Evolutionary conservation across 2,113 vertebrate species (phyloP).

Genomic region (Notarius quadriscutis): DNA sequence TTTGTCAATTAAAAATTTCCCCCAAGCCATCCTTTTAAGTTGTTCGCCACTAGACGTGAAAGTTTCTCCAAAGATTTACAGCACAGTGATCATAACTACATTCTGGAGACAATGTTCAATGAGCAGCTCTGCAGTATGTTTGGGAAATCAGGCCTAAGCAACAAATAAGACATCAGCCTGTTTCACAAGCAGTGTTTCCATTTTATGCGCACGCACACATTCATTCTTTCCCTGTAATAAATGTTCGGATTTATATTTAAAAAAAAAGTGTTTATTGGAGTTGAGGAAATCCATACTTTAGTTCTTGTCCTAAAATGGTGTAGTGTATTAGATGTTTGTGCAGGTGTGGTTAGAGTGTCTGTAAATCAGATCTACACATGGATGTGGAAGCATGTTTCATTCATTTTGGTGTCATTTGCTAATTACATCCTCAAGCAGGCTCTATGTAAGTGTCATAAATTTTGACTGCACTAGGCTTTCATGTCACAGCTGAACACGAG

Average conservation of each 20-base stretch:
- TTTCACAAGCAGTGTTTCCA: constrained; percentile 29
- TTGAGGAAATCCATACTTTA: background rate
- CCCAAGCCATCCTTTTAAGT: constrained; percentile 7
- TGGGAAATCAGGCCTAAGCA: background rate
- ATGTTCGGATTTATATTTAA: constrained; percentile 28
- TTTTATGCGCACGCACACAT: constrained; percentile 55
- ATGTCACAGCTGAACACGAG: background rate
- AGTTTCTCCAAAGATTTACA: constrained; percentile 15
- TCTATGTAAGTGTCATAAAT: constrained; percentile 1
- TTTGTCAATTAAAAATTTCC: background rate
- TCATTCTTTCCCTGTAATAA: constrained; percentile 50
- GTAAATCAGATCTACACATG: background rate
- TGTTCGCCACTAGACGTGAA: background rate
- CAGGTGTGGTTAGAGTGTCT: background rate
- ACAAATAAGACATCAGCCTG: constrained; percentile 24
- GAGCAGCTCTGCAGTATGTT: constrained; percentile 9
- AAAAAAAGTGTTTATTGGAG: background rate
- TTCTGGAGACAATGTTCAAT: constrained; percentile 10
- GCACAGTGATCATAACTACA: constrained; percentile 13
- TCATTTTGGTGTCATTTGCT: background rate
- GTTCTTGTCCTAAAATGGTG: background rate
- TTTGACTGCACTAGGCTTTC: background rate
- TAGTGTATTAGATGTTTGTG: background rate
- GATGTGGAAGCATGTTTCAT: background rate
- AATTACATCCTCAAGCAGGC: background rate